These are phyloP conservation scores for Monarcha castaneiventris DNA, from an alignment of 2,113 vertebrate species.

Conservation along the genomic window DNA sequence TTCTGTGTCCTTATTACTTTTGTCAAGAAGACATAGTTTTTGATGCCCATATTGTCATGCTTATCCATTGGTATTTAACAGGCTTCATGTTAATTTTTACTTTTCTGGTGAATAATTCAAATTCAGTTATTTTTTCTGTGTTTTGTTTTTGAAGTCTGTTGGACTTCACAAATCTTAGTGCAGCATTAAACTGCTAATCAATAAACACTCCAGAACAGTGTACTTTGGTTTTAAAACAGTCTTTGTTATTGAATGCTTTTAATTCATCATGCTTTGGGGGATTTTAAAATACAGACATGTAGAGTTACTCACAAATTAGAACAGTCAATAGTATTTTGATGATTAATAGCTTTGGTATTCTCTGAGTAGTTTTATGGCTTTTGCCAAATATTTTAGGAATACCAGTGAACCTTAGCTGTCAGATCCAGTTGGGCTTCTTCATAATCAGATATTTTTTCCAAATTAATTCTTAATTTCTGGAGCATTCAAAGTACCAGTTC, in stretches of 20 bases:
- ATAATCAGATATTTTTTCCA: not conserved
- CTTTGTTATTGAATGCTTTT: not conserved
- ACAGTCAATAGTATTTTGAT: not conserved
- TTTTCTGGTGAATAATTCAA: not conserved
- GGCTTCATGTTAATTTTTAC: not conserved
- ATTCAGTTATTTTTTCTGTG: not conserved
- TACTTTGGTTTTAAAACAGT: not conserved
- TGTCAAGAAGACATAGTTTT: not conserved
- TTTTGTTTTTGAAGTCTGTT: not conserved
- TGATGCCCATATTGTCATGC: not conserved
- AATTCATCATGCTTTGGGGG: not conserved
- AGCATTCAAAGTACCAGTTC: not conserved
- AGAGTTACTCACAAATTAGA: not conserved
- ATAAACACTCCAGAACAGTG: not conserved
- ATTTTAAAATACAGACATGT: not conserved
- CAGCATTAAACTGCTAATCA: not conserved
- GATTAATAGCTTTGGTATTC: slow-evolving; percentile 37
- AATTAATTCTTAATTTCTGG: not conserved
- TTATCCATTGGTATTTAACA: not conserved
- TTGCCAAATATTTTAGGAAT: slow-evolving; percentile 14
- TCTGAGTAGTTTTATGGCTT: not conserved
- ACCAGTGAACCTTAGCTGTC: not conserved
- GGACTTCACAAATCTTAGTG: not conserved
- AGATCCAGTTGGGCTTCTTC: not conserved
- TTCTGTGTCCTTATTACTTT: not conserved